A percentile compares a stretch with the other conserved stretches of the same genome.
Evolutionary conservation across 2,113 vertebrate species (phyloP).

Genomic region (Dipodomys merriami): DNA sequence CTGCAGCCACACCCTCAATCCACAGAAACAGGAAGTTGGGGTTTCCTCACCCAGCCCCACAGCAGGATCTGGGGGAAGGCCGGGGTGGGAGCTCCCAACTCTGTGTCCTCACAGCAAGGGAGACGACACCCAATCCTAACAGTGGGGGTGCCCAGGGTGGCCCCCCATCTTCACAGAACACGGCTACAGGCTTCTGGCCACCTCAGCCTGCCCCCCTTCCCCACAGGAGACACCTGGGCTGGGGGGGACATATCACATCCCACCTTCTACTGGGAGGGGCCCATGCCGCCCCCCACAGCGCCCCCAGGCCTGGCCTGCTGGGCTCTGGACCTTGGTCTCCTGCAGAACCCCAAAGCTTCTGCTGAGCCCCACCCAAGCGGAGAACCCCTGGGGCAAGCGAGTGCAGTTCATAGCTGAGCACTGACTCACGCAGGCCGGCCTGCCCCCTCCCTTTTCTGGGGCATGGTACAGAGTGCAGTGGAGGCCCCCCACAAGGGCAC

Average conservation of each 20-base stretch:
- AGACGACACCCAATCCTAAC: no score
- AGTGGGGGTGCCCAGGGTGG: no score
- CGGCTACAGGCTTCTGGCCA: not conserved
- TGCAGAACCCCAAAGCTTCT: not conserved
- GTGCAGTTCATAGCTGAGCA: slow-evolving; percentile 28
- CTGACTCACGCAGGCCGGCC: slow-evolving; percentile 63
- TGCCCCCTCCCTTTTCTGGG: not conserved
- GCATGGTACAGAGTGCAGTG: not conserved
- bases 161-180: not conserved
- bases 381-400: not conserved
- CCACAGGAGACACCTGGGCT: not conserved
- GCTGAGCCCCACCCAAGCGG: not conserved
- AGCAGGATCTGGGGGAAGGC: not conserved
- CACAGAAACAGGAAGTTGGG: slow-evolving; percentile 81
- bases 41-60: slow-evolving; percentile 62
- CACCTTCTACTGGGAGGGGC: not conserved
- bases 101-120: not conserved
- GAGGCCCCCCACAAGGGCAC: not conserved
- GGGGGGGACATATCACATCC: not conserved
- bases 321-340: not conserved
- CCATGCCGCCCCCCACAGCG: rapidly evolving
- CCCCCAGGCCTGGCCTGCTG: not conserved
- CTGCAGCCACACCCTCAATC: slow-evolving; percentile 52
- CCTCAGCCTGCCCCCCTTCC: not conserved
- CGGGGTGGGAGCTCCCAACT: no score